Base-by-base conservation (phyloP, 2,888 invertebrate genomes). In the Pyralis farinalis region DNA sequence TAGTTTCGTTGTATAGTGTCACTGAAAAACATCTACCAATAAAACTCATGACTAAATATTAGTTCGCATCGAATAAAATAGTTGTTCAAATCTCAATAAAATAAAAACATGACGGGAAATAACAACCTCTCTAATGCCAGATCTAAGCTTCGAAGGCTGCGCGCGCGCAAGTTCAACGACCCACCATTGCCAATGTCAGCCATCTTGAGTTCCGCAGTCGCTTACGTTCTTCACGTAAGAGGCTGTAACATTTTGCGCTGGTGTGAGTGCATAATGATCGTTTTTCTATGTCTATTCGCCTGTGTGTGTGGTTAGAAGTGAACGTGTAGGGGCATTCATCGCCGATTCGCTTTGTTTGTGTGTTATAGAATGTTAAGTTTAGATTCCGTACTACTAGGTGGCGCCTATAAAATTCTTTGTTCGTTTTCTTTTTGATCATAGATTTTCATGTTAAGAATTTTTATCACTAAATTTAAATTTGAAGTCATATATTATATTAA, bases 161-260 rank as follows among this genome's bases (percentile, higher is more conserved):
- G 71, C 75, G 74, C 76, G 74, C 73, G 78, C 63, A 56, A 72
- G 86, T 72, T 86, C 85, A 76, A 70, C 58, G 86, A 85, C 79
- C 81, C 59, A 52, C 85, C 88, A 88, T 85, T 88, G 88, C 88
- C 88, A 88, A 88, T 88, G 88, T 87, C 88, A 88, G 88, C 87
- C 87, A 87, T 86, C 82, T 87, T 86, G 85, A 83, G 85, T 87
- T 86, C 87, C 87, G 87, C 86, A 80, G 72, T 83, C 76, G 86
- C 85, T 87, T 86, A 85, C 84, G 84, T 84, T 78, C 84, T 75
- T 84, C 85, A 87, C 87, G 87, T 87, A 87, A 87, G 87, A 87
- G 79, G 83, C 86, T 84, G 87, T 87, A 87, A 87, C 71, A 65
- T 63, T 65, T 58, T 56, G 63, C 63, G 63, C 55, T 55, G 61